Evolutionary conservation across 2,797 vertebrate species (phyloP), one percentile per base, ranked within the genome.

Genomic region (Austrolebias charrua): DNA sequence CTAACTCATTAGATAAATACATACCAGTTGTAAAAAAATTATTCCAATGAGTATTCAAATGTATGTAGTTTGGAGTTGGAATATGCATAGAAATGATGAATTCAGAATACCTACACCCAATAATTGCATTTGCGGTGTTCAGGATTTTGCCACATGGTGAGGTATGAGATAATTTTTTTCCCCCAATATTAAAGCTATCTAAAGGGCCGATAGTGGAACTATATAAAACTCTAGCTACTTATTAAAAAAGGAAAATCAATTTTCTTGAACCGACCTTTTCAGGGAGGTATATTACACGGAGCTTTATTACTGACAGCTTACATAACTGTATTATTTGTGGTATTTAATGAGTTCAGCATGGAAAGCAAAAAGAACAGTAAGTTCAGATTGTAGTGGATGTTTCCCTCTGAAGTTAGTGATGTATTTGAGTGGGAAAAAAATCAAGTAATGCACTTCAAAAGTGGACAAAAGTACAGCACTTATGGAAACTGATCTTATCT

Each of bases 231-330:
- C 24, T 20, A n/a, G 40, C 33, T 33, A 29, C 24, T 24, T 50
- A 28, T 51, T 42, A 29, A 29, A 50, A 50, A 35, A 59, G 40
- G 31, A 55, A 53, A 44, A 62, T 61, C 40, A 7, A 20, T 53
- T 63, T 63, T 54, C 42, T 54, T 44, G 29, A 24, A 63, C 45
- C 42, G 35, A 63, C n/a, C 29, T 52, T 52, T 63, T 45, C 43
- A 63, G 43, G 42, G 60, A 13, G 3, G 14, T 47, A 20, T 35
- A 59, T 54, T 55, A 54, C 15, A 54, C 33, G 11, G 14, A 46
- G 31, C 29, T 47, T 63, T 47, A 43, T 43, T 61, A 47, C 53
- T 46, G 50, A 15, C 3, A 28, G 16, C n/a, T 44, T 35, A 46
- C 2, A 14, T 18, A 29, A 43, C 35, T 29, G 45, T 12, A 31